Evolutionary conservation across 2,797 vertebrate species (phyloP).

Genomic region (Oophaga sylvatica): DNA sequence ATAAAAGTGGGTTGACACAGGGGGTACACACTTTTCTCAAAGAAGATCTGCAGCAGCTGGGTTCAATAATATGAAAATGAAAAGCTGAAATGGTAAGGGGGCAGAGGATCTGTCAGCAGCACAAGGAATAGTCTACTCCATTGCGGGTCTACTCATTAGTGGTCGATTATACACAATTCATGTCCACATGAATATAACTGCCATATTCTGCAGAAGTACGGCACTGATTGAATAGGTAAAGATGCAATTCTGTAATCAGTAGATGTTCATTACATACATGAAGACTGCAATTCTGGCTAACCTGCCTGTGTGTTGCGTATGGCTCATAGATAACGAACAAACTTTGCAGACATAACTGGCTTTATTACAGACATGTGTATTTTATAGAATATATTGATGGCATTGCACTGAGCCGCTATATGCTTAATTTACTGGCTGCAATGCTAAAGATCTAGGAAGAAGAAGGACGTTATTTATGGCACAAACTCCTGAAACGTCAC

Average conservation of each 20-base stretch:
- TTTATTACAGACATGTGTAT: background rate
- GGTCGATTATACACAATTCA: too few relatives aligned
- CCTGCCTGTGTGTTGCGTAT: background rate
- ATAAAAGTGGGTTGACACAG: too few relatives aligned
- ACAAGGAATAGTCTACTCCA: background rate
- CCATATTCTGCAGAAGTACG: too few relatives aligned
- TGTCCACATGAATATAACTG: too few relatives aligned
- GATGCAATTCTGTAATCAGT: too few relatives aligned
- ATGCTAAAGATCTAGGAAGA: background rate
- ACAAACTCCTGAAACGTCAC: background rate
- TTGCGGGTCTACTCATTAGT: too few relatives aligned
- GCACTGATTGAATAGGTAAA: too few relatives aligned
- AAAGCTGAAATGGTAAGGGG: background rate
- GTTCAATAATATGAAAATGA: background rate
- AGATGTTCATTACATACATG: background rate
- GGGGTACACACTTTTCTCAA: background rate
- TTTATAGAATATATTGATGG: background rate
- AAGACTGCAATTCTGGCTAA: background rate
- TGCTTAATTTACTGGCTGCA: background rate
- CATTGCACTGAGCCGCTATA: background rate
- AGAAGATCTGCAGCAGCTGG: background rate
- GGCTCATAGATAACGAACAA: background rate
- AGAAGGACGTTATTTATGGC: background rate
- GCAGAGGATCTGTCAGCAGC: background rate
- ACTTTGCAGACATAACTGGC: too few relatives aligned